Percentiles rank a stretch among this genome's conserved stretches.
Evolutionary conservation across 2,888 invertebrate genomes (phyloP).

Genomic region (Lycophotia porphyrea): DNA sequence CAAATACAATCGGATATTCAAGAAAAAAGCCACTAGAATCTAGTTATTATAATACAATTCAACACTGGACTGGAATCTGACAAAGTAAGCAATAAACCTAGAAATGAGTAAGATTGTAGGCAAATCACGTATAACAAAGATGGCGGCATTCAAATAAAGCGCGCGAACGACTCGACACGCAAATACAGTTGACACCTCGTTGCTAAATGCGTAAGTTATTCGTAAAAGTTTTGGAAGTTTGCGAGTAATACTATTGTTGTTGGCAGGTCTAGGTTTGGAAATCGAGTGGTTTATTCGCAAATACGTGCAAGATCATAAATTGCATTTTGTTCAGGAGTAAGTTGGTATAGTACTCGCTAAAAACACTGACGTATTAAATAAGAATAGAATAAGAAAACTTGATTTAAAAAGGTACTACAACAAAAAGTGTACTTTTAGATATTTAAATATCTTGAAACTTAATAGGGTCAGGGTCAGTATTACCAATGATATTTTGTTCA

Average conservation of each 20-base stretch:
- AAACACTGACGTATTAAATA: no score
- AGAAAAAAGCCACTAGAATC: neutral
- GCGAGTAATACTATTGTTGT: neutral
- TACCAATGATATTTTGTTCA: neutral
- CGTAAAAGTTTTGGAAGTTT: constrained; percentile 14
- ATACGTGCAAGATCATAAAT: neutral
- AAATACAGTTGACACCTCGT: constrained; percentile 6
- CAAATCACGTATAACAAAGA: constrained; percentile 49
- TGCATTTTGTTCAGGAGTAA: neutral
- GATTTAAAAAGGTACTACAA: no score
- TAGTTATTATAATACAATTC: neutral
- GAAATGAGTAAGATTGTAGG: constrained; percentile 7
- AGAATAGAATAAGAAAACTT: no score
- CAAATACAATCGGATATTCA: neutral
- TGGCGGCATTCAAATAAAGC: constrained; percentile 31
- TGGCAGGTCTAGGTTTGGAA: neutral
- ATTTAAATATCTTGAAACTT: neutral
- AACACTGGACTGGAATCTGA: constrained; percentile 3
- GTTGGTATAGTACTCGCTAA: neutral
- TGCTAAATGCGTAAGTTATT: constrained; percentile 30
- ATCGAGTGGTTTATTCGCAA: neutral
- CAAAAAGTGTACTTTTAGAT: no score
- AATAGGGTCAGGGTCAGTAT: neutral
- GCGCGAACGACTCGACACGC: constrained; percentile 26
- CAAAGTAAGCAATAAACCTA: constrained; percentile 14